A percentile compares a stretch with the other conserved stretches of the same genome.
These are phyloP conservation scores for Gobio gobio DNA, from an alignment of 2,113 vertebrate genomes.

Conservation along the genomic window DNA sequence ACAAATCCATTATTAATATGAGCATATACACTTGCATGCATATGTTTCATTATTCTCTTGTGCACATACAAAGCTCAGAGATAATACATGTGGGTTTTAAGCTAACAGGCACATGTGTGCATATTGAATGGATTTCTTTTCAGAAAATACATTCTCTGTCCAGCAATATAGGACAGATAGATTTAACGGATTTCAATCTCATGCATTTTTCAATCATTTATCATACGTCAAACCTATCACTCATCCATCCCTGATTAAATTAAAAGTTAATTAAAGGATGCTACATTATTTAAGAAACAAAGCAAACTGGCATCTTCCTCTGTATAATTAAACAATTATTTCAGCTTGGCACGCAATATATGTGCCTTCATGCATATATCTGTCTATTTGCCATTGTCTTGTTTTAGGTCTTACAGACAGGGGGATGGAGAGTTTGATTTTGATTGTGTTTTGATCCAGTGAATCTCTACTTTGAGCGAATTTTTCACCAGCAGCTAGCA, in stretches of 20 bases:
- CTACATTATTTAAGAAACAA: background rate
- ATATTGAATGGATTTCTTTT: too few species aligned
- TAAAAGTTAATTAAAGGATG: background rate
- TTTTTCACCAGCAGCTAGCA: background rate
- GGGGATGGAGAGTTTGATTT: background rate
- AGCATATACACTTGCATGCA: background rate
- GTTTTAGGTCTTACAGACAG: background rate
- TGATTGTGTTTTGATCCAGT: background rate
- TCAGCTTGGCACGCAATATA: background rate
- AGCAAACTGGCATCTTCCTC: background rate
- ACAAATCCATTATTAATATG: background rate
- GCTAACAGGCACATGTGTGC: too few species aligned
- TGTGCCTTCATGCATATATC: background rate
- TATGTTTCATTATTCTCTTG: background rate
- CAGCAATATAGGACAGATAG: background rate
- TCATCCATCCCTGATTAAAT: background rate
- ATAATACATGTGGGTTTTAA: too few species aligned
- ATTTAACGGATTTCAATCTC: slow-evolving; percentile 8
- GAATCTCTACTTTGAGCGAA: background rate
- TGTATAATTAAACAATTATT: background rate
- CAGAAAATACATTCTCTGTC: too few species aligned
- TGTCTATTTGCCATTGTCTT: background rate
- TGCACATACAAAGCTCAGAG: background rate
- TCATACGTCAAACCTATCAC: background rate
- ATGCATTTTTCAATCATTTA: slow-evolving; percentile 16